phyloP scores from a whole-genome alignment of 2,113 vertebrate genomes.

The Meles meles region DNA sequence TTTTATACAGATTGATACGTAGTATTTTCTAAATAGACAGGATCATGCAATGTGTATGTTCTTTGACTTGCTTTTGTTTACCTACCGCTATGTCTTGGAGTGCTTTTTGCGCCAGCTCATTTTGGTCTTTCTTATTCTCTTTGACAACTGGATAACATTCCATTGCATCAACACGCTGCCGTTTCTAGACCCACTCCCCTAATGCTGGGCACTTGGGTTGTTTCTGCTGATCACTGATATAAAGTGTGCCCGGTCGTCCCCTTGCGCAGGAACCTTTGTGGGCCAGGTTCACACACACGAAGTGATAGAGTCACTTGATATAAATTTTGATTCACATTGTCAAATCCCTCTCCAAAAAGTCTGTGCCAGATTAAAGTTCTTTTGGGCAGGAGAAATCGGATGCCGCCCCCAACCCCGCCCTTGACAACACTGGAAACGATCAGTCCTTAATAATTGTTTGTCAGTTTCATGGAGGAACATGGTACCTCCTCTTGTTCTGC shows the following conservation, averaged over 20 bases:
- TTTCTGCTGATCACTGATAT: background rate
- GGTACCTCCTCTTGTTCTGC: background rate
- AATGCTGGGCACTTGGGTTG: background rate
- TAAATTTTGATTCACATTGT: background rate
- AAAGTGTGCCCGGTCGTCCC: background rate
- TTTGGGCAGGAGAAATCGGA: background rate
- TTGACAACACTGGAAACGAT: background rate
- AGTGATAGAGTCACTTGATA: background rate
- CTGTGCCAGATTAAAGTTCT: background rate
- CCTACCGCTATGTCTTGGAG: background rate
- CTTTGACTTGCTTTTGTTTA: background rate
- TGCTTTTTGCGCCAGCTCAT: background rate
- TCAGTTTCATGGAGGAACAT: background rate
- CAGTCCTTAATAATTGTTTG: background rate
- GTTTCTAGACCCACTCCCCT: background rate
- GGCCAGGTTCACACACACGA: background rate
- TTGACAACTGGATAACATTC: background rate
- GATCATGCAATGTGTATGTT: background rate
- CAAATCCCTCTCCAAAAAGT: background rate
- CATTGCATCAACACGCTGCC: background rate
- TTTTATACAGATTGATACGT: background rate
- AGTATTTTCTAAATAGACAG: background rate
- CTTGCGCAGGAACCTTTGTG: background rate
- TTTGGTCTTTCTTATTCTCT: background rate
- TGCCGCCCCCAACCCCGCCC: too few species aligned